phyloP scores from a whole-genome alignment of 2,113 vertebrate species.

The Cyprinus carpio region DNA sequence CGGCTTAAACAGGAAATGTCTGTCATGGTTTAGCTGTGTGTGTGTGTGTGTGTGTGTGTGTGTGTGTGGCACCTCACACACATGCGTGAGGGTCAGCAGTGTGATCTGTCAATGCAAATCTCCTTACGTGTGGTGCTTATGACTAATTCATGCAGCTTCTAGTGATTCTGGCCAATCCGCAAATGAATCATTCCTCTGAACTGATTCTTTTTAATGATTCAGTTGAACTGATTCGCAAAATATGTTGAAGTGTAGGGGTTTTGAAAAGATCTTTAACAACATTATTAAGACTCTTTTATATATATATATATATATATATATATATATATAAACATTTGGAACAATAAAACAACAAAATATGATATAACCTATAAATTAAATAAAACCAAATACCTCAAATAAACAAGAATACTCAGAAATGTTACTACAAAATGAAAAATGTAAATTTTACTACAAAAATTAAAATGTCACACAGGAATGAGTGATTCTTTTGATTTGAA shows the following conservation, averaged over 20 bases:
- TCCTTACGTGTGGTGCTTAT: not conserved
- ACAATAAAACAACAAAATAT: not conserved
- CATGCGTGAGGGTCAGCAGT: not conserved
- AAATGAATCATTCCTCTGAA: not conserved
- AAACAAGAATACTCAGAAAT: not conserved
- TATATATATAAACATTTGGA: not conserved
- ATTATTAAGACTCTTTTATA: not conserved
- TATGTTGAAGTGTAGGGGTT: not conserved
- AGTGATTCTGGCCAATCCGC: not conserved
- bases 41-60: not conserved
- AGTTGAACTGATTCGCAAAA: not conserved
- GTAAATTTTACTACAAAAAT: not conserved
- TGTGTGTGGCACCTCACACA: not conserved
- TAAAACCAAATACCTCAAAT: not conserved
- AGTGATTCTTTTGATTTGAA: no score
- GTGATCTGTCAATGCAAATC: conserved; percentile 22
- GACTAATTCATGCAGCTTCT: not conserved
- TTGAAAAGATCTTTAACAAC: not conserved
- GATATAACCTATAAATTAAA: not conserved
- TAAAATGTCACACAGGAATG: no score
- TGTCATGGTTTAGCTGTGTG: conserved; percentile 18
- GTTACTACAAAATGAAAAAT: not conserved
- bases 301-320: no score
- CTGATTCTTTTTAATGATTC: not conserved
- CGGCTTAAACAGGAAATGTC: conserved; percentile 51